Conservation (phyloP, 2,113 vertebrate genomes). For the Heloderma charlesbogerti region DNA sequence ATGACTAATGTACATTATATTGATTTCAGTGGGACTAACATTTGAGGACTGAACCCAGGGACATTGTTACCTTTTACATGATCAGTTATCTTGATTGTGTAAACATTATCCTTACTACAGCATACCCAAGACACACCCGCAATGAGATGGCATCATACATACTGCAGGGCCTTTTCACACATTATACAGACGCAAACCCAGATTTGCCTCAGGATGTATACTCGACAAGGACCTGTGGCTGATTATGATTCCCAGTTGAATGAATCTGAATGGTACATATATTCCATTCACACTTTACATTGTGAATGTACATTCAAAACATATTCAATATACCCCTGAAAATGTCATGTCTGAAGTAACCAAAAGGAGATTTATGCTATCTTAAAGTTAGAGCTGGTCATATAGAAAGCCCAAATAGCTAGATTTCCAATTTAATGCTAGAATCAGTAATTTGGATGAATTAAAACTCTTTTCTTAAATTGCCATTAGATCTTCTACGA, state of each 20-base stretch:
- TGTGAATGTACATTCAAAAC: too few species aligned
- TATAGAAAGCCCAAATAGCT: too few species aligned
- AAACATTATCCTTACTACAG: background rate
- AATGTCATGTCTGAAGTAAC: background rate
- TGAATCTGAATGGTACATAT: background rate
- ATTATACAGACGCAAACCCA: background rate
- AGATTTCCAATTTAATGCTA: too few species aligned
- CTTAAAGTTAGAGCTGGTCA: background rate
- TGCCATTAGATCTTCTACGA: background rate
- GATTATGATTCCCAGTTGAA: background rate
- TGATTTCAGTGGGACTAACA: background rate
- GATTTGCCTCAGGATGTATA: background rate
- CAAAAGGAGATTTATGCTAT: background rate
- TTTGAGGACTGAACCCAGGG: background rate
- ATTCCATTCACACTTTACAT: background rate
- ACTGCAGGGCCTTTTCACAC: background rate
- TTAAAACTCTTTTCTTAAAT: background rate
- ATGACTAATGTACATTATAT: too few species aligned
- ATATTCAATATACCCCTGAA: background rate
- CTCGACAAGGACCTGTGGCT: background rate
- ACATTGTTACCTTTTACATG: background rate
- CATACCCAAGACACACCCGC: background rate
- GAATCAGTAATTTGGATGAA: background rate
- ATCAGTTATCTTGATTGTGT: background rate
- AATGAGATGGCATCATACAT: background rate